phyloP scores from a whole-genome alignment of 2,113 vertebrate species.

The Macaca fascicularis region T2T-MFA8v1.1 NC_088379.1:47653501-47654000 shows the following conservation, averaged over 20 bases:
- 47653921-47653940: background rate
- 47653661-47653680: conserved; percentile 66
- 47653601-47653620: conserved; percentile 89
- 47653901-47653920: background rate
- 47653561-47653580: conserved; percentile 82
- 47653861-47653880: background rate
- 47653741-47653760: background rate
- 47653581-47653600: conserved; percentile 86
- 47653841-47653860: background rate
- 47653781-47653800: background rate
- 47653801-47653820: background rate
- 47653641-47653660: conserved; percentile 91
- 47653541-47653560: background rate
- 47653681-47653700: conserved; percentile 41
- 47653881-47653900: background rate
- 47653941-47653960: background rate
- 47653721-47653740: conserved; percentile 12
- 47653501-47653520: background rate
- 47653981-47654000: background rate
- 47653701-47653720: background rate
- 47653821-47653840: background rate
- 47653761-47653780: background rate
- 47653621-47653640: conserved; percentile 93
- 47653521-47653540: background rate
- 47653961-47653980: background rate